Evolutionary conservation across 1,140 invertebrate species (phyloP).

Genomic region (Orius laevigatus): DNA sequence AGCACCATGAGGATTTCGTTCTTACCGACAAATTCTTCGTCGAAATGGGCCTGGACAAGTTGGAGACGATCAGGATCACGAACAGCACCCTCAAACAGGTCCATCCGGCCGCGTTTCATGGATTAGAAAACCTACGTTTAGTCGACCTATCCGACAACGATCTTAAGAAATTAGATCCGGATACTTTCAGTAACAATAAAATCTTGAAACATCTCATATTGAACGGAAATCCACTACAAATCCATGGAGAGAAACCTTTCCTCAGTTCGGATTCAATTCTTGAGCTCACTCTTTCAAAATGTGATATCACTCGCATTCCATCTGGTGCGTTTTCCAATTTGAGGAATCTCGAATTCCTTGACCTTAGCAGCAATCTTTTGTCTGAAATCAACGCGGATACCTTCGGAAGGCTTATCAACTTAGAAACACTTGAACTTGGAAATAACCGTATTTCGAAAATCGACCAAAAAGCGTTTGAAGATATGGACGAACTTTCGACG

Average conservation of each 20-base stretch:
- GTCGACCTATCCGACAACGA: slow-evolving; percentile 48
- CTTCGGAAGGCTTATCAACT: slow-evolving; percentile 36
- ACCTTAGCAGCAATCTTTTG: slow-evolving; percentile 37
- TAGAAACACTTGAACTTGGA: slow-evolving; percentile 49
- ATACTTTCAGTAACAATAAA: slow-evolving; percentile 45
- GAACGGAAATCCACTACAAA: slow-evolving; percentile 36
- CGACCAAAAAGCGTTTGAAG: slow-evolving; percentile 37
- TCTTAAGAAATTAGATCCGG: slow-evolving; percentile 40
- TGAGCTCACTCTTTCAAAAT: slow-evolving; percentile 11
- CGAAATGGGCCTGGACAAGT: not conserved
- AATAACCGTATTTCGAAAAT: slow-evolving; percentile 40
- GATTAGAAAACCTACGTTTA: slow-evolving; percentile 41
- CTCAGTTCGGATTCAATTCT: slow-evolving; percentile 11
- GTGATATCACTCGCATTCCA: slow-evolving; percentile 12
- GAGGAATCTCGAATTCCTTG: slow-evolving; percentile 25
- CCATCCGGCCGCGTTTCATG: slow-evolving; percentile 41
- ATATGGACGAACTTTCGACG: slow-evolving; percentile 38
- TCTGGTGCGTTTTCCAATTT: slow-evolving; percentile 7
- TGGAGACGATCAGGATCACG: slow-evolving; percentile 25
- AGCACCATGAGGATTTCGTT: too few relatives aligned
- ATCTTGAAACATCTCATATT: slow-evolving; percentile 46
- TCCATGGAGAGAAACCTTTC: slow-evolving; percentile 6
- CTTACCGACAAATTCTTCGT: slow-evolving; percentile 4
- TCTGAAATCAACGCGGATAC: slow-evolving; percentile 38
- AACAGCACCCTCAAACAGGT: slow-evolving; percentile 27